Evolutionary conservation across 2,888 invertebrate species (phyloP), one percentile per base, ranked within the genome.

Genomic region (Mythimna albipuncta): DNA sequence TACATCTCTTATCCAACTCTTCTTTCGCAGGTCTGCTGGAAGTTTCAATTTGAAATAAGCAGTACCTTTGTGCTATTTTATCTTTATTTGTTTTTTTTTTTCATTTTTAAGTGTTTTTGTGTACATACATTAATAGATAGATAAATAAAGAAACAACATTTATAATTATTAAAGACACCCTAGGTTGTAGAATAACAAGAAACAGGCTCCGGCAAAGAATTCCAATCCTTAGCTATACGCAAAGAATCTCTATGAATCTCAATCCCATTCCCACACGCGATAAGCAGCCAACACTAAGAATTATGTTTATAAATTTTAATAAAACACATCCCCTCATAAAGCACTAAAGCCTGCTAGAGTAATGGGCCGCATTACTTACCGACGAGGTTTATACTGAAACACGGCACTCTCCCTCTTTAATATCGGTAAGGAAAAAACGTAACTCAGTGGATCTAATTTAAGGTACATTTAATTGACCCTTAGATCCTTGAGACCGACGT

Each of bases 221-320:
- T 16, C 47, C 16, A 47, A 5, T 19, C 16, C 47, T 47, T 16
- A 19, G 47, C 47, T 2, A 6, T 6, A 47, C 47, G 47, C 47
- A 19, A 47, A 47, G 47, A 16, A 47, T 47, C 61, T 41, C 32
- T 55, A 63, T 58, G 58, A 69, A 73, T 69, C 62, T 57, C 21
- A 69, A n/a, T n/a, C 41, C 38, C 79, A 50, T 67, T 73, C 35
- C 55, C 69, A 69, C 77, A 69, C 41, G 77, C 80, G 81, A 85
- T 87, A 84, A 85, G 79, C 79, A 84, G 87, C 89, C 89, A 91
- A 91, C 90, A 91, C 90, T 91, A 91, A 89, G 84, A 89, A 89
- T 92, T 90, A 91, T 89, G 88, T 88, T 91, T 90, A 90, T 91
- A 91, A 91, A 92, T 88, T 88, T 87, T 87, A 87, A 88, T 88